These are phyloP conservation scores for Oncorhynchus mykiss DNA, from an alignment of 2,113 vertebrate species.

Conservation along the genomic window DNA sequence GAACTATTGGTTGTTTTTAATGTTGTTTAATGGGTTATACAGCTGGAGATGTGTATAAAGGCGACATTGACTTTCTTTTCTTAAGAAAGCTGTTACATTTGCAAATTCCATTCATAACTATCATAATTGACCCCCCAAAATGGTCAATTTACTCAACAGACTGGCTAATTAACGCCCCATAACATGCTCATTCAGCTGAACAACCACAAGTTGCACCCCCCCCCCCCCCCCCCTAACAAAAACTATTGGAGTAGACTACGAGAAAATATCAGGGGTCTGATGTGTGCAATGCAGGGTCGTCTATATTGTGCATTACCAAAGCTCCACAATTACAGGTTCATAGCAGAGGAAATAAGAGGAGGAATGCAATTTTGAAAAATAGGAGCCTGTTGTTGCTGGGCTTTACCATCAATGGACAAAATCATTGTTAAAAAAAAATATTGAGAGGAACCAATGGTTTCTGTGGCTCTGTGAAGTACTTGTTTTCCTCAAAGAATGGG, in stretches of 20 bases:
- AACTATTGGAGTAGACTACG: constrained; percentile 2
- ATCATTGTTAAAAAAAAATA: constrained; percentile 34
- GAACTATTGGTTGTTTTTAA: too few relatives aligned
- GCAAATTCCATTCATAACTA: too few relatives aligned
- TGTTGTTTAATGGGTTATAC: too few relatives aligned
- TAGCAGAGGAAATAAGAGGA: constrained; percentile 42
- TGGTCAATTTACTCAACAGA: too few relatives aligned
- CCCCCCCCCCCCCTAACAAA: too few relatives aligned
- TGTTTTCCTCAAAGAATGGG: neutral
- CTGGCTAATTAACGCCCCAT: neutral
- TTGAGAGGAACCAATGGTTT: constrained; percentile 6
- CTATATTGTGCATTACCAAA: constrained; percentile 28
- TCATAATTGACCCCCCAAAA: too few relatives aligned
- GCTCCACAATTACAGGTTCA: constrained; percentile 43
- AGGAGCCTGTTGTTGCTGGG: neutral
- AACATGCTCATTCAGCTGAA: neutral
- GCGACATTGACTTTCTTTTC: too few relatives aligned
- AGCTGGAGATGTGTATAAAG: too few relatives aligned
- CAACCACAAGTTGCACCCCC: neutral
- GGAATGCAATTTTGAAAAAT: constrained; percentile 12
- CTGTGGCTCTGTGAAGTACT: neutral
- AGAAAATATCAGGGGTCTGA: neutral
- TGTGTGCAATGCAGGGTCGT: constrained; percentile 2
- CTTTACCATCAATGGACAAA: constrained; percentile 22
- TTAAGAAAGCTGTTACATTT: too few relatives aligned